A percentile compares a stretch with the other conserved stretches of the same genome.
phyloP scores from a whole-genome alignment of 1,140 invertebrate genomes.

The Drosophila suzukii region DNA sequence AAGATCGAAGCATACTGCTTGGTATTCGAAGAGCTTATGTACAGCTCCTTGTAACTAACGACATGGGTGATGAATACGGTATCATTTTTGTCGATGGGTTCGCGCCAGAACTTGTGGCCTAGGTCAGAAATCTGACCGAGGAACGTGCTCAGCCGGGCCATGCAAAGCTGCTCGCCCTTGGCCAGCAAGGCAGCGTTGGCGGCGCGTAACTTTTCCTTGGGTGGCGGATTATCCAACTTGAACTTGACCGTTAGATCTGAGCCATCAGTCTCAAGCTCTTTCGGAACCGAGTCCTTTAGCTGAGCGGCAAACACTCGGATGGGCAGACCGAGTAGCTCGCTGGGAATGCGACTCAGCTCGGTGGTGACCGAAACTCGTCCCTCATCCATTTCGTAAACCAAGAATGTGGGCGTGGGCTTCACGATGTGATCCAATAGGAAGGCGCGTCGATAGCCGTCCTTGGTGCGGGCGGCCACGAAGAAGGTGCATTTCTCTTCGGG shows the following conservation, averaged over 20 bases:
- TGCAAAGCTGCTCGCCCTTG: conserved; percentile 21
- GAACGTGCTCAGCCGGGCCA: conserved; percentile 30
- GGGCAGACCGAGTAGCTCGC: conserved; percentile 29
- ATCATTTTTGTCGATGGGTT: conserved; percentile 19
- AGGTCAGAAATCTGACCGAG: conserved; percentile 25
- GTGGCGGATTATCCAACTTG: not conserved
- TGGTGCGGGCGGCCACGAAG: conserved; percentile 46
- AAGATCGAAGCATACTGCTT: conserved; percentile 40
- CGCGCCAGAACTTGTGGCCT: conserved; percentile 48
- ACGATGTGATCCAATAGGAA: conserved; percentile 51
- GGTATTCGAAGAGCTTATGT: conserved; percentile 41
- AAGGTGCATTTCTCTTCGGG: conserved; percentile 13
- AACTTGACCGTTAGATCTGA: conserved; percentile 33
- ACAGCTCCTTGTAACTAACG: conserved; percentile 29
- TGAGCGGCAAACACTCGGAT: conserved; percentile 44
- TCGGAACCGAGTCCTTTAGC: not conserved
- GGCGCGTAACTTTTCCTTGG: conserved; percentile 5
- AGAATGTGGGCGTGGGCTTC: conserved; percentile 15
- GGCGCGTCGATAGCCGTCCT: conserved; percentile 49
- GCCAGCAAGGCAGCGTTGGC: conserved; percentile 12
- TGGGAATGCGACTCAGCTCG: conserved; percentile 51
- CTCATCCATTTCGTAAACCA: conserved; percentile 69
- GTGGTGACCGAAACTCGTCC: conserved; percentile 37
- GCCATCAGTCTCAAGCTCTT: conserved; percentile 1
- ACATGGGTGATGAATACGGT: conserved; percentile 48